Conservation (phyloP, 2,888 invertebrate species). For the Limnephilus auricula region DNA sequence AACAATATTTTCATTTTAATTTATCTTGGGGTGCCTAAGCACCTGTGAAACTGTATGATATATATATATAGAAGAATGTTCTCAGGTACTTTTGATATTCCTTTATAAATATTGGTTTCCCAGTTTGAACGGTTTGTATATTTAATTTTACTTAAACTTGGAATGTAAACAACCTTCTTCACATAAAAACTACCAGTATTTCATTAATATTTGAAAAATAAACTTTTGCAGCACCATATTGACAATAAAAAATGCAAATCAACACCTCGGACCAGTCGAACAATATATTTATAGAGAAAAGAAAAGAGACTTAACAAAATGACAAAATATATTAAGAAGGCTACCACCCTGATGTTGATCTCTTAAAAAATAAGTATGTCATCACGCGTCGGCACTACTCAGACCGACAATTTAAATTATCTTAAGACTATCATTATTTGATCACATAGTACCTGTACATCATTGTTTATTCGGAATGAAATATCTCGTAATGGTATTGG, state of each 20-base stretch:
- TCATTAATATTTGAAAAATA: background rate
- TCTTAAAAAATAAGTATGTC: conserved; percentile 52
- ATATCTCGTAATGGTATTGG: conserved; percentile 66
- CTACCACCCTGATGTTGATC: conserved; percentile 53
- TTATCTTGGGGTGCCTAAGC: background rate
- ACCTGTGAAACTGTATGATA: background rate
- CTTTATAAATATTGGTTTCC: background rate
- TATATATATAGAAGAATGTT: background rate
- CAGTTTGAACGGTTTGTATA: background rate
- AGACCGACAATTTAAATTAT: conserved; percentile 22
- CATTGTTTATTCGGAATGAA: conserved; percentile 64
- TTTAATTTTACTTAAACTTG: background rate
- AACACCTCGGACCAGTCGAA: background rate
- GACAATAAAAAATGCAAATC: conserved; percentile 9
- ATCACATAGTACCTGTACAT: conserved; percentile 47
- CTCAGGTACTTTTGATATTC: background rate
- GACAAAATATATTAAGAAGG: conserved; percentile 52
- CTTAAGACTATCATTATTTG: conserved; percentile 40
- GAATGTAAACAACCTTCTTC: background rate
- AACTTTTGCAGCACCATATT: conserved; percentile 2
- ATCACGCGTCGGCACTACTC: conserved; percentile 38
- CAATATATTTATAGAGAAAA: conserved; percentile 14
- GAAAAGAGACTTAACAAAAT: conserved; percentile 43
- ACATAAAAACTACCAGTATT: background rate
- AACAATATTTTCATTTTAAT: background rate